phyloP scores from a whole-genome alignment of 2,888 invertebrate species.

The Drosophila barbarae region DNA sequence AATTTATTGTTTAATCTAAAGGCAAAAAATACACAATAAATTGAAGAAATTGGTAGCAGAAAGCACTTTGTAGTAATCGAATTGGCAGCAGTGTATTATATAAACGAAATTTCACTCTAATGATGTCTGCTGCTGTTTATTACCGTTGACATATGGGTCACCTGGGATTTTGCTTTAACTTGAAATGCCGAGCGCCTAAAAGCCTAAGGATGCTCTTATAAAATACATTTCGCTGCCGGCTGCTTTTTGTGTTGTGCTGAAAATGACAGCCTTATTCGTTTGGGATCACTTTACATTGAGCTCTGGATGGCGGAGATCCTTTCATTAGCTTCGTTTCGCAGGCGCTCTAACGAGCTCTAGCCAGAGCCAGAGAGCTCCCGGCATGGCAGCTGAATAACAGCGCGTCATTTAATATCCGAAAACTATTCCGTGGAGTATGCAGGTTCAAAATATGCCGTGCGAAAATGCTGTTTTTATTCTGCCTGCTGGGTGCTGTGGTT shows the following conservation, averaged over 20 bases:
- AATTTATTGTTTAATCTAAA: neutral
- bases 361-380: conserved; percentile 42
- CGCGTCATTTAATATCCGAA: conserved; percentile 45
- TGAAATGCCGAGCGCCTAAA: conserved; percentile 37
- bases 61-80: conserved; percentile 17
- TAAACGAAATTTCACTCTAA: conserved; percentile 10
- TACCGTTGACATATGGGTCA: conserved; percentile 67
- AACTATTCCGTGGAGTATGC: conserved; percentile 33
- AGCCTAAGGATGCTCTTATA: conserved; percentile 52
- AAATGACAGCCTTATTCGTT: conserved; percentile 15
- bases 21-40: neutral
- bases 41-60: neutral
- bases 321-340: conserved; percentile 62
- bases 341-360: conserved; percentile 52
- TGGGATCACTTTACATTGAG: conserved; percentile 49
- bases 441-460: conserved; percentile 48
- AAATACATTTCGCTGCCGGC: conserved; percentile 33
- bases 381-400: conserved; percentile 3
- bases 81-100: neutral
- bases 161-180: conserved; percentile 48
- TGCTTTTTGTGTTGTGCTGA: conserved; percentile 48
- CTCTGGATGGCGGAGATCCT: conserved; percentile 31
- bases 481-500: conserved; percentile 54
- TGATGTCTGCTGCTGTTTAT: conserved; percentile 53
- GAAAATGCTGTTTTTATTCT: conserved; percentile 45